A percentile compares a stretch with the other conserved stretches of the same genome.
Conservation (phyloP, 2,113 vertebrate genomes). For the Delphinapterus leucas region DNA sequence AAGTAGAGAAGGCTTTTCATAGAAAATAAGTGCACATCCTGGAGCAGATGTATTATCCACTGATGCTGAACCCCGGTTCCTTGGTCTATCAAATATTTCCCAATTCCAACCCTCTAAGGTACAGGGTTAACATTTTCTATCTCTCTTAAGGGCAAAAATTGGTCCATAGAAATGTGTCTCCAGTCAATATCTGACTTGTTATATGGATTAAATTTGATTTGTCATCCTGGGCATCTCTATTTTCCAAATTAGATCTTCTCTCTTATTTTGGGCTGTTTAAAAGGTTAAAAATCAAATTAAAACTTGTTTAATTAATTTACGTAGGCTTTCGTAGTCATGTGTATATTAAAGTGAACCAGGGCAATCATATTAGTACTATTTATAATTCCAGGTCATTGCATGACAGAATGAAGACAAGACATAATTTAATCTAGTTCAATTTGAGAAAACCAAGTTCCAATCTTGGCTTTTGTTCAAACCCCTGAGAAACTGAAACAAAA, state of each 20-base stretch:
- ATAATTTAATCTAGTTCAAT: slow-evolving; percentile 69
- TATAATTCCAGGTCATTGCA: slow-evolving; percentile 57
- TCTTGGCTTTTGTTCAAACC: slow-evolving; percentile 36
- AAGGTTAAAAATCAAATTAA: slow-evolving; percentile 78
- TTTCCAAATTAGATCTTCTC: slow-evolving; percentile 69
- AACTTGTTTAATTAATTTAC: slow-evolving; percentile 74
- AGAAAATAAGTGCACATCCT: background rate
- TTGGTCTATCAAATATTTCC: background rate
- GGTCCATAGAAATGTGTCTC: slow-evolving; percentile 34
- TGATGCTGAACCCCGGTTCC: background rate
- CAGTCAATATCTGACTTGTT: slow-evolving; percentile 44
- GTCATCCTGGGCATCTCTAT: slow-evolving; percentile 7
- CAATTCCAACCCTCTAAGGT: background rate
- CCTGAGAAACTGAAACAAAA: slow-evolving; percentile 42
- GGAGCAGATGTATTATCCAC: background rate
- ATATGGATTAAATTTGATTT: slow-evolving; percentile 45
- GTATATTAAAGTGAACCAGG: slow-evolving; percentile 63
- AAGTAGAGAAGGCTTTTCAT: background rate
- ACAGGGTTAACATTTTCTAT: background rate
- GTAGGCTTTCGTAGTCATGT: slow-evolving; percentile 60
- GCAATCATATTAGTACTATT: slow-evolving; percentile 70
- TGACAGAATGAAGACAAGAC: slow-evolving; percentile 68
- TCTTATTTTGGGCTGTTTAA: slow-evolving; percentile 71
- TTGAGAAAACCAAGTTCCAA: slow-evolving; percentile 55
- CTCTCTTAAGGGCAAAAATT: background rate